Base-by-base conservation (phyloP, 2,113 vertebrate species). In the Pedionomus torquatus region DNA sequence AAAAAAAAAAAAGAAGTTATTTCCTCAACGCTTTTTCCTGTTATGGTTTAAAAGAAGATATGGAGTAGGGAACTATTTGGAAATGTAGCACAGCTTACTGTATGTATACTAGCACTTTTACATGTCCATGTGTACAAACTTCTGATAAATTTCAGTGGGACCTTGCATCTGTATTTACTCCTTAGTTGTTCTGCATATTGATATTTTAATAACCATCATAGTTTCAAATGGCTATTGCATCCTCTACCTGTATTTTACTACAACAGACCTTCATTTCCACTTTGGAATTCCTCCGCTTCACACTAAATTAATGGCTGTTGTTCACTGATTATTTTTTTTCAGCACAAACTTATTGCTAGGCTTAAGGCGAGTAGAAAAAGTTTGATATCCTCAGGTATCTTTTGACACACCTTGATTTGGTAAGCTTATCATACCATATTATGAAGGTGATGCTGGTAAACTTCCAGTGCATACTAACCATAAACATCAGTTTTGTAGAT, bases 371-470 rank as follows among this genome's bases (percentile, higher is more conserved):
- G 43, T 25, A 35, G 19, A 76, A 90, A 30, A 72, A 39, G 6
- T 60, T 85, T 69, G 13, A 72, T 77, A 87, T 76, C 66, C 78
- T 35, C 4, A 76, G 54, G 20, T 11, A 41, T 61, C 4, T 79
- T 79, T 87, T 28, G 39, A 57, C 41, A 23, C 11, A 5, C 49
- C 94, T 91, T 88, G 63, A 72, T 80, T 90, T 83, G 66, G 41
- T 70, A 77, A 83, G 20, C 21, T 65, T 21, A 48, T 87, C 39
- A 61, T 9, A 79, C 11, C 7, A 60, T 41, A 23, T 33, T 44
- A 49, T 9, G 81, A 60, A 63, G 43, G 17, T 48, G 43, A 33
- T 1, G 7, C 30, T 12, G 43, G 28, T 17, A 86, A 92, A 63
- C 10, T 17, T 63, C 43, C 43, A 74, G 51, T 0, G 0, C 21